Percentiles rank a stretch among this genome's conserved stretches.
Conservation (phyloP, 2,113 vertebrate species). For the Gymnorhina tibicen region DNA sequence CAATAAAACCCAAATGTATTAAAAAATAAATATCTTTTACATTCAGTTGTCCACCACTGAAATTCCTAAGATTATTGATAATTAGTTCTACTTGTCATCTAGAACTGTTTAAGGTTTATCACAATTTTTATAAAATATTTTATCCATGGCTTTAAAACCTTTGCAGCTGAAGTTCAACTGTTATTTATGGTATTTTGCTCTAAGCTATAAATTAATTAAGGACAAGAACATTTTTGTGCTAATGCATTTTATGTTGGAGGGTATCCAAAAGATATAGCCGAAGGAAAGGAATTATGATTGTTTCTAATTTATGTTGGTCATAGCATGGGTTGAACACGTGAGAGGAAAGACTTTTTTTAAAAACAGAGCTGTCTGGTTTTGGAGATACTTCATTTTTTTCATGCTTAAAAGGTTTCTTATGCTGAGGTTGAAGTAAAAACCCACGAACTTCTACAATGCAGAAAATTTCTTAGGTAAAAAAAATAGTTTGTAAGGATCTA, state of each 20-base stretch:
- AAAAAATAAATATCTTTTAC: slow-evolving; percentile 15
- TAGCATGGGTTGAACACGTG: background rate
- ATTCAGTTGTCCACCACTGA: slow-evolving; percentile 52
- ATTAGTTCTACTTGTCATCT: slow-evolving; percentile 49
- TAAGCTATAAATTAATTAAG: slow-evolving; percentile 43
- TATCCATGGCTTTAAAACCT: background rate
- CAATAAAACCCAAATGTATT: background rate
- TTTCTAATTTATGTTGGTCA: slow-evolving; percentile 16
- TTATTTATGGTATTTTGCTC: slow-evolving; percentile 48
- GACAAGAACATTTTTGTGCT: slow-evolving; percentile 43
- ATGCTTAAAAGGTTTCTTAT: background rate
- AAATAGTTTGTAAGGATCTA: background rate
- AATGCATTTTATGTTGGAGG: slow-evolving; percentile 33
- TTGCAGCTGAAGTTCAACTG: slow-evolving; percentile 3
- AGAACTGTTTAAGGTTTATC: background rate
- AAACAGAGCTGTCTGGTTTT: background rate
- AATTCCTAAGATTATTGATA: slow-evolving; percentile 67
- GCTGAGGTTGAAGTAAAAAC: background rate
- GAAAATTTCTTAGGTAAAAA: background rate
- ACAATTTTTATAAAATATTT: background rate
- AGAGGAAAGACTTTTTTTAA: slow-evolving; percentile 29
- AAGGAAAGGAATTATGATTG: slow-evolving; percentile 32
- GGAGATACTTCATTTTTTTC: background rate
- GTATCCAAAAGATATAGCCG: slow-evolving; percentile 34
- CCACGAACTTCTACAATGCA: background rate